phyloP scores from a whole-genome alignment of 2,113 vertebrate genomes.

The Damaliscus lunatus region DNA sequence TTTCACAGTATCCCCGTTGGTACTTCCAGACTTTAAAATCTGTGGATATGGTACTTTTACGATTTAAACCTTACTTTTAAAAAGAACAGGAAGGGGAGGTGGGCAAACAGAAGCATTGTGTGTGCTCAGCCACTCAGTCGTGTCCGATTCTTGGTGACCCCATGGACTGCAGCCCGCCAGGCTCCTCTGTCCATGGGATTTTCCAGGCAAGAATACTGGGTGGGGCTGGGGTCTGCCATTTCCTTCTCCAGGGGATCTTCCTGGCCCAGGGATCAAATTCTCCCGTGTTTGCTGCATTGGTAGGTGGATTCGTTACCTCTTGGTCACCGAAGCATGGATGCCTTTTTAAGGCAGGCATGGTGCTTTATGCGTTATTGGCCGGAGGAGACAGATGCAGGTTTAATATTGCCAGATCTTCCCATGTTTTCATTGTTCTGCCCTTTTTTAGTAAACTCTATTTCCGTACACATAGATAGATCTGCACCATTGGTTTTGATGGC shows the following conservation, averaged over 20 bases:
- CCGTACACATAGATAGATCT: neutral
- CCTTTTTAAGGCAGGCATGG: neutral
- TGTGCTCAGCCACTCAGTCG: neutral
- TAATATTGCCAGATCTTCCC: neutral
- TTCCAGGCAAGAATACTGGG: neutral
- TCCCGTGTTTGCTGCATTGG: neutral
- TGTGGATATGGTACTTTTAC: neutral
- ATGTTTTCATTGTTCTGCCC: neutral
- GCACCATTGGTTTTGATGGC: neutral
- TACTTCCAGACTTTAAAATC: neutral
- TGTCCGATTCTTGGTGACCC: neutral
- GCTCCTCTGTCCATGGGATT: neutral
- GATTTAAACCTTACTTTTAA: neutral
- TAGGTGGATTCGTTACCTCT: neutral
- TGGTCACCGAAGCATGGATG: fast-evolving
- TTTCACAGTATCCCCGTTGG: neutral
- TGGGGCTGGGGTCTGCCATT: neutral
- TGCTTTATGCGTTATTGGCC: neutral
- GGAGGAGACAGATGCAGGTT: neutral
- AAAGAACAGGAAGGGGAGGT: neutral
- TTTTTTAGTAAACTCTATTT: neutral
- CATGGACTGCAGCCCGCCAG: neutral
- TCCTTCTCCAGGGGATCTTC: neutral
- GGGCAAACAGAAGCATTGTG: neutral
- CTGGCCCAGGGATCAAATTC: neutral